Base-by-base conservation (phyloP, 2,888 invertebrate genomes). In the Penaeus monodon region DNA sequence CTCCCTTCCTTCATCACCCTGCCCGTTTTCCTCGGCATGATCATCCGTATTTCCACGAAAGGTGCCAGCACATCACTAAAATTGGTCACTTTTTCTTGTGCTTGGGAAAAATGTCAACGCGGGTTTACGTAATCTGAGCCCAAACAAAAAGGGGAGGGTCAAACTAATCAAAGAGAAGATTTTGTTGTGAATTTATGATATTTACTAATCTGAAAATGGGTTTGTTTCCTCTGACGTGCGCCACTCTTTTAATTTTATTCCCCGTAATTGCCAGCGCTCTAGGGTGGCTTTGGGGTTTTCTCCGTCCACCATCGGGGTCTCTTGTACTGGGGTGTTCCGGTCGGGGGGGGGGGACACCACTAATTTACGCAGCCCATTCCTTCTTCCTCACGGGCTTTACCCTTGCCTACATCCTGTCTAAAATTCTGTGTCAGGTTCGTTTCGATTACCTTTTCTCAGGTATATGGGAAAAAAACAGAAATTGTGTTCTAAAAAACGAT, bases 321-420 rank as follows among this genome's bases (percentile, higher is more conserved):
- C 57, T 27, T 88, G 27, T 88, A 88, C 84, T 88, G 88, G 88
- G 8, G 80, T 84, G 29, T 88, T 88, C 83, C 33, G 65, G 17
- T 73, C 24, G 29, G 88, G n/a, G n/a, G n/a, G n/a, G n/a, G n/a
- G n/a, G 84, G 27, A 80, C 88, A 17, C 80, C 80, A 24, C 64
- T 80, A 3, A 66, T 88, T n/a, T 88, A 88, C 80, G 49, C 49
- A 1, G 38, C 77, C 4, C 88, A 14, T 49, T 84, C 33, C 33
- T 88, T 3, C 65, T 88, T 7, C 88, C 88, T 88, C 10, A 64
- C 80, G 17, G 88, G 88, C 64, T 84, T 88, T n/a, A 57, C 44
- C 29, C n/a, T 68, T 6, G 88, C 88, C 14, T 88, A 88, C 29
- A 17, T 20, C n/a, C 38, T 80, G 8, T 44, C 80, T 33, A 80